phyloP scores from a whole-genome alignment of 2,888 invertebrate species.

The Macrophya annulata region DNA sequence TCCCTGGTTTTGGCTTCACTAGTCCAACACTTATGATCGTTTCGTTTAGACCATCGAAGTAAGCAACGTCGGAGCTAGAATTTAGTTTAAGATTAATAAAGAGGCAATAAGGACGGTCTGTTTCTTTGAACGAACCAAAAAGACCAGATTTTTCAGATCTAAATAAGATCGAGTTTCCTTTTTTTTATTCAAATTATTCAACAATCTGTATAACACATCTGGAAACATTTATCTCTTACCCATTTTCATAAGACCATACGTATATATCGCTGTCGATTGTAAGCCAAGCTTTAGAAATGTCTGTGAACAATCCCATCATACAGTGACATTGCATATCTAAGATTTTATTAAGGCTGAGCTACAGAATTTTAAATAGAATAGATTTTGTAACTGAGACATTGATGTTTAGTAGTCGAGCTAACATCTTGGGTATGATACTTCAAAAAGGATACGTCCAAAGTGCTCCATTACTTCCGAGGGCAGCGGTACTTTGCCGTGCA shows the following conservation, averaged over 20 bases:
- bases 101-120: not conserved
- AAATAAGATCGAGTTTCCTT: not conserved
- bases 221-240: slow-evolving; percentile 77
- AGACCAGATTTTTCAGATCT: not conserved
- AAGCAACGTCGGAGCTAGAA: slow-evolving; percentile 94
- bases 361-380: slow-evolving; percentile 11
- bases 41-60: slow-evolving; percentile 97
- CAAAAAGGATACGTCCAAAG: slow-evolving; percentile 93
- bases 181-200: not conserved
- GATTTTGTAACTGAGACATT: slow-evolving; percentile 9
- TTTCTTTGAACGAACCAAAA: slow-evolving; percentile 40
- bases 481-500: slow-evolving; percentile 91
- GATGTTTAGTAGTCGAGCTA: not conserved
- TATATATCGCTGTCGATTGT: slow-evolving; percentile 99
- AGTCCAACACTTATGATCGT: slow-evolving; percentile 96
- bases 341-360: slow-evolving; percentile 60
- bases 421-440: slow-evolving; percentile 39
- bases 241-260: slow-evolving; percentile 98
- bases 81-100: slow-evolving; percentile 49
- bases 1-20: slow-evolving; percentile 92
- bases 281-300: slow-evolving; percentile 97
- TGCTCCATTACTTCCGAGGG: slow-evolving; percentile 97
- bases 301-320: slow-evolving; percentile 98
- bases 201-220: not conserved
- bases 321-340: slow-evolving; percentile 97